Conservation (phyloP, 2,888 invertebrate species). For the Sinohyriopsis cumingii region DNA sequence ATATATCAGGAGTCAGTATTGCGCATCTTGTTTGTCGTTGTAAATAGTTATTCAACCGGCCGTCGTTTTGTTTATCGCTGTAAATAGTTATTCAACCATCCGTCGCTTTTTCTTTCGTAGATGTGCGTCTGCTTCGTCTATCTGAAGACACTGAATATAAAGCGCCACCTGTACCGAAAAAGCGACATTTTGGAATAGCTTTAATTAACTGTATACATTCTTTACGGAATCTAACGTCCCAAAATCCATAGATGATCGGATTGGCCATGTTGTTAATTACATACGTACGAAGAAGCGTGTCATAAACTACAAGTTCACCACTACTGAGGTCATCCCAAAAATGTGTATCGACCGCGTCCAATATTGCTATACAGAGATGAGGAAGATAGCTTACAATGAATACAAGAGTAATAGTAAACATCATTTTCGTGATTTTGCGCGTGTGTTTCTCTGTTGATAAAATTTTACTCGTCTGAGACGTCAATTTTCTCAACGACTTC, state of each 20-base stretch:
- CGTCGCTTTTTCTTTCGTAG: too few species aligned
- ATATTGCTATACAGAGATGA: conserved; percentile 25
- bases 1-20: too few species aligned
- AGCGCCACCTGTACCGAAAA: too few species aligned
- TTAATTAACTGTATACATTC: conserved; percentile 10
- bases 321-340: conserved; percentile 20
- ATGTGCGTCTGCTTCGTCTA: too few species aligned
- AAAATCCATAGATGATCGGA: conserved; percentile 37
- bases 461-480: too few species aligned
- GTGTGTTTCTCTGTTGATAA: conserved; percentile 26
- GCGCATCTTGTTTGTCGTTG: too few species aligned
- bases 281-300: conserved; percentile 29
- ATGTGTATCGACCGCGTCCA: conserved; percentile 13
- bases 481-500: too few species aligned
- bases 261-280: conserved; percentile 38
- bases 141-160: too few species aligned
- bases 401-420: conserved; percentile 36
- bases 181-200: not conserved
- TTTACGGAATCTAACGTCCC: conserved; percentile 31
- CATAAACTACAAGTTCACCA: conserved; percentile 8
- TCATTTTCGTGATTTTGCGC: conserved; percentile 39
- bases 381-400: conserved; percentile 36
- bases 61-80: too few species aligned
- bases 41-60: too few species aligned
- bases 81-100: too few species aligned